phyloP scores from a whole-genome alignment of 2,797 vertebrate genomes.

The Brotula barbata region DNA sequence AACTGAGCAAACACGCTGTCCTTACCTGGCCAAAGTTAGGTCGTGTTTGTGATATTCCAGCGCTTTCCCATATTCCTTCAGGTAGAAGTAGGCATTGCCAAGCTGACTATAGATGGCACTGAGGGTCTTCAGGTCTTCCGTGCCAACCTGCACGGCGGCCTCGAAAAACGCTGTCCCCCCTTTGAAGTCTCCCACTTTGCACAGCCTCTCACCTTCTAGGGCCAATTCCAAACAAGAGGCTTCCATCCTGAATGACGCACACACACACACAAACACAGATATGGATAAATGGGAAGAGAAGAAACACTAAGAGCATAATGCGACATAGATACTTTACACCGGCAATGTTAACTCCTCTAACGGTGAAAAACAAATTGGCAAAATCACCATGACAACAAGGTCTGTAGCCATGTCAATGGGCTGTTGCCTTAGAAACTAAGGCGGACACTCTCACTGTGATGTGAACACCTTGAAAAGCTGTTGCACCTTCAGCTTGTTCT shows the following conservation, averaged over 20 bases:
- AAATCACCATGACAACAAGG: slow-evolving; percentile 62
- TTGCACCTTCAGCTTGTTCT: slow-evolving; percentile 20
- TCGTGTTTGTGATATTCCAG: slow-evolving; percentile 94
- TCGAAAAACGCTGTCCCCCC: slow-evolving; percentile 93
- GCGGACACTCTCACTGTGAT: slow-evolving; percentile 26
- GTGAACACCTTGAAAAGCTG: slow-evolving; percentile 53
- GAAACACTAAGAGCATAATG: not conserved
- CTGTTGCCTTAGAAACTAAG: slow-evolving; percentile 64
- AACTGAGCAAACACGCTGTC: not conserved
- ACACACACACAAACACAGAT: not conserved
- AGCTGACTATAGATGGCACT: slow-evolving; percentile 99
- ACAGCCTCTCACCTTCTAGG: slow-evolving; percentile 92
- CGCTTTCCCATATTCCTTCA: slow-evolving; percentile 94
- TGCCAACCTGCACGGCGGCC: slow-evolving; percentile 94
- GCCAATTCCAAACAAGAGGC: slow-evolving; percentile 95
- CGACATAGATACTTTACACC: slow-evolving; percentile 9
- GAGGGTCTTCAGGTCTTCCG: slow-evolving; percentile 95
- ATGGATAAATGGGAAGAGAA: not conserved
- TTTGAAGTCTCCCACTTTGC: slow-evolving; percentile 94
- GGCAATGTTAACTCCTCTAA: slow-evolving; percentile 29
- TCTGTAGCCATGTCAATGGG: slow-evolving; percentile 43
- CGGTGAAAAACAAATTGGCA: slow-evolving; percentile 27
- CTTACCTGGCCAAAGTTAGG: slow-evolving; percentile 93
- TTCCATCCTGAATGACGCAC: slow-evolving; percentile 86
- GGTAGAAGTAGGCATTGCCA: slow-evolving; percentile 97